These are phyloP conservation scores for Acleris sparsana DNA, from an alignment of 2,888 invertebrate genomes.

Conservation along the genomic window DNA sequence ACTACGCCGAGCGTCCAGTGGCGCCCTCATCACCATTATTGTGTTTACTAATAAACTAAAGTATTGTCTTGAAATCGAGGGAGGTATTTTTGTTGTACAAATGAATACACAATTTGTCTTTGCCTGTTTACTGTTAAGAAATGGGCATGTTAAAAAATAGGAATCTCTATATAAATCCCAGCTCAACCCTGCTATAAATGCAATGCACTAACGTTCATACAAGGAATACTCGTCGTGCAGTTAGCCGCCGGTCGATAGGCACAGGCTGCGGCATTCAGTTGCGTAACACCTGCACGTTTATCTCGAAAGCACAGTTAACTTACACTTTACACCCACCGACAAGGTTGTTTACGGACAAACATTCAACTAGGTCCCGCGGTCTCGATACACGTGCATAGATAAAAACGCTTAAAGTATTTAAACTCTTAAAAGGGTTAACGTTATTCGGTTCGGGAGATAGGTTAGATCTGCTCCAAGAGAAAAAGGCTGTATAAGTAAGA, in stretches of 20 bases:
- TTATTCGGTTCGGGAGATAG: slow-evolving; percentile 19
- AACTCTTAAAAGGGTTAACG: neutral
- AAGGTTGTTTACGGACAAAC: slow-evolving; percentile 58
- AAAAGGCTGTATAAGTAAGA: too few relatives aligned
- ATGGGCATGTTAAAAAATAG: neutral
- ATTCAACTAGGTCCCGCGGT: slow-evolving; percentile 44
- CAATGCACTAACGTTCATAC: slow-evolving; percentile 32
- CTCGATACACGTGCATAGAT: slow-evolving; percentile 41
- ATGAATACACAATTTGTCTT: too few relatives aligned
- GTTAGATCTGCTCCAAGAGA: neutral
- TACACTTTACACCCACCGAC: slow-evolving; percentile 54
- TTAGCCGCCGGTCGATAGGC: slow-evolving; percentile 66
- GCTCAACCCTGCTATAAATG: slow-evolving; percentile 17
- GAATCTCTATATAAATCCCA: slow-evolving; percentile 12
- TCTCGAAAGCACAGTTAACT: slow-evolving; percentile 64
- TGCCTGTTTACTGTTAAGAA: too few relatives aligned
- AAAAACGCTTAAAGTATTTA: slow-evolving; percentile 30
- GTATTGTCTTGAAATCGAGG: too few relatives aligned
- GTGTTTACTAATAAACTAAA: too few relatives aligned
- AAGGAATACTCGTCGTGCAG: slow-evolving; percentile 44
- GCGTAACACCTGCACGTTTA: slow-evolving; percentile 69
- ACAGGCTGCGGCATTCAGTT: slow-evolving; percentile 59
- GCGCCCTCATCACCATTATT: too few relatives aligned
- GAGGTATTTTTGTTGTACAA: too few relatives aligned
- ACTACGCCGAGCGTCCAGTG: too few relatives aligned